Conservation (phyloP, 2,888 invertebrate genomes). For the Pyralis farinalis region DNA sequence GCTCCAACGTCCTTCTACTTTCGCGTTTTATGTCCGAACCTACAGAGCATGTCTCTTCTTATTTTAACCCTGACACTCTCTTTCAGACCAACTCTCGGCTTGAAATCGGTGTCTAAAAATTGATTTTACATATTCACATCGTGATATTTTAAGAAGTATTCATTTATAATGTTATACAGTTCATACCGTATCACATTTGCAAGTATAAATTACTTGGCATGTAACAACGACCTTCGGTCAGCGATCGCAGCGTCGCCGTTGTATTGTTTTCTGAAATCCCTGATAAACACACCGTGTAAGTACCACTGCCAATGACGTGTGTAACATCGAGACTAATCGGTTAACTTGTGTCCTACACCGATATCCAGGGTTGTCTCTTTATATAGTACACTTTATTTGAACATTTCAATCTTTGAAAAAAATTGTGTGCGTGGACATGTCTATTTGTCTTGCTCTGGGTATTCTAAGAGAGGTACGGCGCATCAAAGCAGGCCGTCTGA, state of each 20-base stretch:
- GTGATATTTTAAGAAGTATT: background rate
- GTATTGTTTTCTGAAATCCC: conserved; percentile 16
- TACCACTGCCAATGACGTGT: conserved; percentile 11
- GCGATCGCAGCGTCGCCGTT: conserved; percentile 7
- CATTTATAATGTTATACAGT: background rate
- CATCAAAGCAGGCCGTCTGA: too few species aligned
- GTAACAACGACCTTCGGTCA: conserved; percentile 13
- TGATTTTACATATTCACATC: background rate
- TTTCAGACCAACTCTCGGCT: too few species aligned
- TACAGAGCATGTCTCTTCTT: too few species aligned
- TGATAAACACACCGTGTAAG: conserved; percentile 10
- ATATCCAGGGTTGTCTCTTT: background rate
- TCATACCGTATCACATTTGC: background rate
- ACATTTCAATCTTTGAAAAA: too few species aligned
- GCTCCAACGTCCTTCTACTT: too few species aligned
- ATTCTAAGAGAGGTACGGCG: too few species aligned
- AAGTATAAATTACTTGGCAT: background rate
- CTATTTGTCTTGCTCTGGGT: too few species aligned
- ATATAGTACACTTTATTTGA: too few species aligned
- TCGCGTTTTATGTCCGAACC: too few species aligned
- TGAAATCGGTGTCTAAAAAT: too few species aligned
- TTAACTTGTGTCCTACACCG: conserved; percentile 2
- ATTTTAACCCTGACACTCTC: too few species aligned
- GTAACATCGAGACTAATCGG: conserved; percentile 14
- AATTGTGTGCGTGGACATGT: too few species aligned